Evolutionary conservation across 2,113 vertebrate species (phyloP), one percentile per base, ranked within the genome.

Genomic region (Cinclus cinclus): DNA sequence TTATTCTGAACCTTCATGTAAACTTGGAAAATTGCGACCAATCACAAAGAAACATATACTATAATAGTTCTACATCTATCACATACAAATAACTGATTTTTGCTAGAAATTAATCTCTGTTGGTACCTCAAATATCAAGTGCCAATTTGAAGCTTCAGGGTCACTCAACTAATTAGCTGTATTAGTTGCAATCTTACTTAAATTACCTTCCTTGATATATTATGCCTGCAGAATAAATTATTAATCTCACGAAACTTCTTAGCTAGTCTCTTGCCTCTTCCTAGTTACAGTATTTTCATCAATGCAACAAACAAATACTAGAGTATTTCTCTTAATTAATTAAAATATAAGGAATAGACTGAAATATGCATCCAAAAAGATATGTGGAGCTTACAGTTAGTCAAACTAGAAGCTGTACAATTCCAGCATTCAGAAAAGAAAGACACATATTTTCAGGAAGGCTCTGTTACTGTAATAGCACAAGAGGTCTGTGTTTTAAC

Each of bases 171-270:
- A 97, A 95, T 97, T 96, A 95, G 47, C 27, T 94, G 55, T 63
- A 81, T 94, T 96, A 94, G 76, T 83, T 97, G 85, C 87, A 96
- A 60, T 59, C 69, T 97, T 98, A 90, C 98, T 98, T 97, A 95
- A 97, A 97, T 98, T 98, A 98, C 98, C 90, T 94, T 82, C 60
- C 59, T 92, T 98, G 98, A 98, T 96, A 98, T 70, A 86, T 87
- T 97, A 98, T 97, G 95, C 98, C 97, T 97, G 86, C 55, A 86
- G 35, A 96, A 98, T 99, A 77, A 99, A 99, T 99, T 98, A 99
- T 99, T 98, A 27, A 99, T 93, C 76, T 92, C 70, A 56, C 37
- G 84, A 97, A 97, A 97, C 97, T 98, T 98, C 97, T 96, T 92
- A 95, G 19, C 68, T 95, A 50, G 85, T 94, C 58, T 64, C 47